Evolutionary conservation across 2,888 invertebrate genomes (phyloP).

Genomic region (Nymphalis urticae): DNA sequence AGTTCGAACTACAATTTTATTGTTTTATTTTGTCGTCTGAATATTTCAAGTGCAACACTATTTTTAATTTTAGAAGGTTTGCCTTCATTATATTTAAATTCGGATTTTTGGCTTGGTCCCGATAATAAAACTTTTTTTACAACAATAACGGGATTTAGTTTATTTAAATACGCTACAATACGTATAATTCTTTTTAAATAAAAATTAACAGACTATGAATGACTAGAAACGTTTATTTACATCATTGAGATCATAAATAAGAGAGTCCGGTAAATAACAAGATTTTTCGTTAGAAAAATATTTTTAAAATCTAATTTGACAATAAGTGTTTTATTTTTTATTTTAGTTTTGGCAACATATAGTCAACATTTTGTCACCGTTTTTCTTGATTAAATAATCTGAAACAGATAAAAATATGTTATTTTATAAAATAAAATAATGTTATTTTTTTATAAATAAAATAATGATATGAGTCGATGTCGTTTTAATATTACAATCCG

Average conservation of each 20-base stretch:
- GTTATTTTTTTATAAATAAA: neutral
- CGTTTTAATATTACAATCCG: too few relatives aligned
- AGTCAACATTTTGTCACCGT: slow-evolving; percentile 18
- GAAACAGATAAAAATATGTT: slow-evolving; percentile 52
- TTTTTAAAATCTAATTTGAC: neutral
- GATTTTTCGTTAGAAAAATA: neutral
- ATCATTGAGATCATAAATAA: slow-evolving; percentile 13
- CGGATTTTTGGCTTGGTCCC: slow-evolving; percentile 30
- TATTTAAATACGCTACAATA: neutral
- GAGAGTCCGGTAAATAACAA: neutral
- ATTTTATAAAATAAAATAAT: slow-evolving; percentile 11
- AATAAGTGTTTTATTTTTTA: neutral
- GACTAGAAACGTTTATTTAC: slow-evolving; percentile 14
- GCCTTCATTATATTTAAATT: slow-evolving; percentile 22
- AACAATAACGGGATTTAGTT: neutral
- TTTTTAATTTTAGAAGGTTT: slow-evolving; percentile 1
- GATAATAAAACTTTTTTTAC: slow-evolving; percentile 4
- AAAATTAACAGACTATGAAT: slow-evolving; percentile 4
- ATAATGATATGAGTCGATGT: neutral
- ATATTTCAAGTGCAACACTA: neutral
- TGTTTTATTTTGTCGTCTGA: neutral
- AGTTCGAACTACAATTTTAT: neutral
- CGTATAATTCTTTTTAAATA: neutral
- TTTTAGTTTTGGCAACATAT: slow-evolving; percentile 23
- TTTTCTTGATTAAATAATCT: slow-evolving; percentile 54